phyloP scores from a whole-genome alignment of 2,797 vertebrate species.

The Amblyraja radiata region DNA sequence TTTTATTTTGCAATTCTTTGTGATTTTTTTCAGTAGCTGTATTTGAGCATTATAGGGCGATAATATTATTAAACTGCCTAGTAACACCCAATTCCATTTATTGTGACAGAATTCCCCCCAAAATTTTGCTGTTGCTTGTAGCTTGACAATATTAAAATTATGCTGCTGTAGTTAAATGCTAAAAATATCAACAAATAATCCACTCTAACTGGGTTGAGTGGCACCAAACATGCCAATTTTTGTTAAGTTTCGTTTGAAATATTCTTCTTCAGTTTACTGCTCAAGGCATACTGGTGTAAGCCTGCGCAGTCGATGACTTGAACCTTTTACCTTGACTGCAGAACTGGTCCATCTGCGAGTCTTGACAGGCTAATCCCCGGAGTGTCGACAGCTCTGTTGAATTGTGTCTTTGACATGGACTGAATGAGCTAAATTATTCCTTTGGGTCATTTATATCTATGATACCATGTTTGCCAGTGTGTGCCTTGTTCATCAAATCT shows the following conservation, averaged over 20 bases:
- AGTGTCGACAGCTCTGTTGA: not conserved
- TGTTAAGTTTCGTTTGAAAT: not conserved
- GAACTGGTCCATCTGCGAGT: not conserved
- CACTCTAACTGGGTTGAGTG: not conserved
- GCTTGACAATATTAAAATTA: not conserved
- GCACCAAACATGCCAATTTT: not conserved
- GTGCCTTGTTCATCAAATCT: too few species aligned
- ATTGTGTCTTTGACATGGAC: not conserved
- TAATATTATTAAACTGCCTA: not conserved
- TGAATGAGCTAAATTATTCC: not conserved
- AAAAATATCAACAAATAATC: slow-evolving; percentile 26
- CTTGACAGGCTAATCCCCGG: not conserved
- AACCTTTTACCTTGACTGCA: not conserved
- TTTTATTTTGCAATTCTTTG: slow-evolving; percentile 1
- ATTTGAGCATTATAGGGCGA: not conserved
- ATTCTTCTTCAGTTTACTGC: not conserved
- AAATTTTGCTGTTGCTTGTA: not conserved
- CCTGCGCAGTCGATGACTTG: not conserved
- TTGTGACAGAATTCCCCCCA: not conserved
- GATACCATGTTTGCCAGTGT: too few species aligned
- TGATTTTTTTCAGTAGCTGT: not conserved
- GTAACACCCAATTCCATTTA: not conserved
- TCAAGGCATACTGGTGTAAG: not conserved
- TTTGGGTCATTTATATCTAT: not conserved
- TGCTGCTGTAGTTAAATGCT: not conserved